Evolutionary conservation across 2,797 vertebrate species (phyloP).

Genomic region (Urosaurus nigricauda): DNA sequence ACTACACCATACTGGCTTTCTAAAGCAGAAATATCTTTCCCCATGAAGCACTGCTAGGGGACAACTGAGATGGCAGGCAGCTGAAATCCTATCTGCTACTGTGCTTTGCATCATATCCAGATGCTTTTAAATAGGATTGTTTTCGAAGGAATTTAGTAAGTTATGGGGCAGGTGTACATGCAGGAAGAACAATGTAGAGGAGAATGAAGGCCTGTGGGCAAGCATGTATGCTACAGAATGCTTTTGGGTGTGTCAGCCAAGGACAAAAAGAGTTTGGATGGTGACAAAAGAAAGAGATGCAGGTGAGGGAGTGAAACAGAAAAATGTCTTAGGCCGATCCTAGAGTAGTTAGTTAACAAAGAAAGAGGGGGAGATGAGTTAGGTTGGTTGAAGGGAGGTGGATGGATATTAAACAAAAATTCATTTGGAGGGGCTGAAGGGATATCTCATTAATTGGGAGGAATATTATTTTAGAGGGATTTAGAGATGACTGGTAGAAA

Average conservation of each 20-base stretch:
- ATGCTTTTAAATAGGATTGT: neutral
- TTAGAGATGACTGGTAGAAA: neutral
- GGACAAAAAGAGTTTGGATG: neutral
- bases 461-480: neutral
- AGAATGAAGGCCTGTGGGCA: neutral
- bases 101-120: neutral
- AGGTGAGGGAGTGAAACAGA: neutral
- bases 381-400: neutral
- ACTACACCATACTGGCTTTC: too few relatives aligned
- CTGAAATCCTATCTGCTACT: neutral
- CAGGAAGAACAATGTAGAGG: neutral
- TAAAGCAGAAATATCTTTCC: neutral
- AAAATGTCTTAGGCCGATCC: neutral
- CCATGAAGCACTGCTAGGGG: neutral
- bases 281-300: neutral
- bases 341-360: neutral
- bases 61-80: neutral
- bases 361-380: neutral
- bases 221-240: neutral
- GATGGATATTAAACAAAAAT: neutral
- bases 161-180: neutral
- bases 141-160: neutral
- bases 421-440: neutral
- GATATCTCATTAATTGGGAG: neutral
- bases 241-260: neutral